These are phyloP conservation scores for Carassius carassius DNA, from an alignment of 2,113 vertebrate species.

Conservation along the genomic window DNA sequence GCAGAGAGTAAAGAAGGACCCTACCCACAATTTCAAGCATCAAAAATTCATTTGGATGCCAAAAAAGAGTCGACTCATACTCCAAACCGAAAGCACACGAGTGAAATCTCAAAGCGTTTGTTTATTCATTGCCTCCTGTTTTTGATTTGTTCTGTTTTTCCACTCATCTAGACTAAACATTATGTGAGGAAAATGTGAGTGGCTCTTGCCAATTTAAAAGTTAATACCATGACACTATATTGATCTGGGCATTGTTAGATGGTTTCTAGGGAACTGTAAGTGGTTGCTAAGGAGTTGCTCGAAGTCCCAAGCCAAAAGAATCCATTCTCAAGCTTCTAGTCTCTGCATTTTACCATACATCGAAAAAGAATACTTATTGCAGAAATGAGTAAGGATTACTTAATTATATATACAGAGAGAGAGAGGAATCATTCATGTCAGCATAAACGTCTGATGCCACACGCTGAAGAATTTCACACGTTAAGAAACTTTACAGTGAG, in stretches of 20 bases:
- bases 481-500: background rate
- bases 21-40: background rate
- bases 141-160: background rate
- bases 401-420: no score
- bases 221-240: background rate
- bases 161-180: conserved; percentile 2
- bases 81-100: background rate
- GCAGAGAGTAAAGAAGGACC: background rate
- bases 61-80: background rate
- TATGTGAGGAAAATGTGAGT: background rate
- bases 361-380: no score
- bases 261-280: no score
- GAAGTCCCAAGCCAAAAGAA: no score
- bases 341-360: no score
- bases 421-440: no score
- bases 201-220: background rate
- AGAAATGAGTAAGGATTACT: no score
- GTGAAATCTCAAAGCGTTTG: background rate
- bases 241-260: background rate
- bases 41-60: background rate
- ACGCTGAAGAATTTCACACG: background rate
- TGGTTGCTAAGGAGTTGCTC: no score
- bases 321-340: no score
- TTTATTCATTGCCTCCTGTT: background rate
- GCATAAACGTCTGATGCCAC: background rate